phyloP scores from a whole-genome alignment of 2,888 invertebrate genomes.

The Machimus atricapillus region DNA sequence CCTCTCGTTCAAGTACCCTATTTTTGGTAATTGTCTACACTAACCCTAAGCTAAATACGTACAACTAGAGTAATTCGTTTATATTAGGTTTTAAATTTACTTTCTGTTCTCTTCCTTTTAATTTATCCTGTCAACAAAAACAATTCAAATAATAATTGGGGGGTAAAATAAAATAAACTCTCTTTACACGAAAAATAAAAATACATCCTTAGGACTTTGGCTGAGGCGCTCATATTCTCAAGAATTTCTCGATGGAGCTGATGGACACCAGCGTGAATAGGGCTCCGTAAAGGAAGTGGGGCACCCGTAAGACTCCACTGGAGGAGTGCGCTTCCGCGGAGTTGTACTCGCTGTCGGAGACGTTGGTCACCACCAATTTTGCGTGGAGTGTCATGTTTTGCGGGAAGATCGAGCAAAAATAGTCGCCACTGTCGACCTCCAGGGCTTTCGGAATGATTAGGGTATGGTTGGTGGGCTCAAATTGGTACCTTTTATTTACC shows the following conservation, averaged over 20 bases:
- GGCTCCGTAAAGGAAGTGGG: neutral
- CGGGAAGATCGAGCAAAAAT: constrained; percentile 52
- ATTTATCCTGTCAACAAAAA: constrained; percentile 33
- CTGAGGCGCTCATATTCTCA: constrained; percentile 28
- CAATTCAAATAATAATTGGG: constrained; percentile 10
- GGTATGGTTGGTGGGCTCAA: constrained; percentile 49
- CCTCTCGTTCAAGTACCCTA: constrained; percentile 5
- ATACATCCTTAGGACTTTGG: neutral
- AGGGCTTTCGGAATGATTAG: constrained; percentile 52
- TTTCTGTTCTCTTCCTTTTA: neutral
- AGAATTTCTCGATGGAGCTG: neutral
- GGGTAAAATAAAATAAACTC: constrained; percentile 15
- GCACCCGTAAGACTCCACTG: neutral
- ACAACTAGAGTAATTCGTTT: neutral
- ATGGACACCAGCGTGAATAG: neutral
- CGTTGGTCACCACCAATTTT: constrained; percentile 50
- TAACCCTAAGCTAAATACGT: constrained; percentile 18
- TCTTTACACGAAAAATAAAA: neutral
- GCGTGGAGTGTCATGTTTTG: constrained; percentile 47
- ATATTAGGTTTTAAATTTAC: constrained; percentile 27
- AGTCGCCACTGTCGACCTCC: constrained; percentile 51
- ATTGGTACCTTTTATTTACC: constrained; percentile 49
- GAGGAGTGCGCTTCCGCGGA: constrained; percentile 50
- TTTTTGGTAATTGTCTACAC: constrained; percentile 32
- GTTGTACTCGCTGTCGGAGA: constrained; percentile 51